Evolutionary conservation across 1,140 invertebrate species (phyloP), one percentile per base, ranked within the genome.

Genomic region (Pararge aegeria): DNA sequence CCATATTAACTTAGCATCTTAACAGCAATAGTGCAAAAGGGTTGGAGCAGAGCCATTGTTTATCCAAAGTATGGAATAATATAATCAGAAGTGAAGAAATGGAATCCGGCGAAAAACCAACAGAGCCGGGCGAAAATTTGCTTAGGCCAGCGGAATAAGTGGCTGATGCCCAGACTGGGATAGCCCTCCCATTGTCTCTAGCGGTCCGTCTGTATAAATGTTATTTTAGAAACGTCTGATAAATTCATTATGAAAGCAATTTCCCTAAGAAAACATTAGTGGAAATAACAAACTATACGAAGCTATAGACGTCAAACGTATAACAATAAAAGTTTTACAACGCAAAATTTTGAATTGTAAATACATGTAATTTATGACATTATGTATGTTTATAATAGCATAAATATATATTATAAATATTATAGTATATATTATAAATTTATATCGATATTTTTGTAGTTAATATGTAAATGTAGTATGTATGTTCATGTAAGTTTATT

Each of bases 31-130:
- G 87, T 87, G 84, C 68, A 76, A 78, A 89, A 82, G 84, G 84
- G 82, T 83, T 82, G 66, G 75, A 67, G 72, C 55, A 67, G 50
- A 68, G 52, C 78, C 74, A 87, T 85, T 89, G 84, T 89, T 87
- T 86, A 86, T 70, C 78, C 83, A 87, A 89, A 89, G 83, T 88
- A 87, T 87, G 73, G 75, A 87, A 88, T 88, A 86, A 89, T 82
- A 88, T 89, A 87, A 88, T 87, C 87, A 87, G 83, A 83, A 84
- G 83, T 87, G 85, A 89, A 89, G 87, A 89, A 88, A 87, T 84
- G 84, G 78, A 88, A 83, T 89, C 81, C 79, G 70, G 49, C 70
- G 79, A 87, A 89, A 89, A 89, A 89, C 70, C 84, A 89, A 89
- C 87, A 89, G 73, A 72, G 79, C 46, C 77, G 66, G 80, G 69